Percentiles rank a stretch among this genome's conserved stretches.
Evolutionary conservation across 2,888 invertebrate genomes (phyloP).

Genomic region (Automeris io): DNA sequence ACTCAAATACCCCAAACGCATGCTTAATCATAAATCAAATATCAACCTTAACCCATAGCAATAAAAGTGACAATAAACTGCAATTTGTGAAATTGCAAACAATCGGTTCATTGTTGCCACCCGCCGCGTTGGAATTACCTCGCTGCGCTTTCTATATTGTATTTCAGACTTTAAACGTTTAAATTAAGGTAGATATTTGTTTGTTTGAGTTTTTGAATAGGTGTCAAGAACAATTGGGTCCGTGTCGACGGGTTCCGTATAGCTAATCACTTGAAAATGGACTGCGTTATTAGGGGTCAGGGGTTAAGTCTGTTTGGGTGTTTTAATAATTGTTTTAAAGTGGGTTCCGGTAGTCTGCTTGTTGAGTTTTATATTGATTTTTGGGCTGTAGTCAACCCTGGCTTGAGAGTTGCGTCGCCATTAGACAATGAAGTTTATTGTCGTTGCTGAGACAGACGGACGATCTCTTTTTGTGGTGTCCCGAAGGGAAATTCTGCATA

Average conservation of each 20-base stretch:
- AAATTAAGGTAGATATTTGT: neutral
- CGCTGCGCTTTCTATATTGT: neutral
- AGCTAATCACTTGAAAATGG: slow-evolving; percentile 49
- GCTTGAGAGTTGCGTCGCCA: too few species aligned
- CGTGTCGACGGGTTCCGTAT: slow-evolving; percentile 8
- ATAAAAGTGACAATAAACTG: neutral
- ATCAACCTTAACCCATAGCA: slow-evolving; percentile 3
- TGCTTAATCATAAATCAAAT: neutral
- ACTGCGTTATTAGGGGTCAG: slow-evolving; percentile 25
- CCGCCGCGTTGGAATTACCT: neutral
- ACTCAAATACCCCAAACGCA: neutral
- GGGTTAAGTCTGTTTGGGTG: slow-evolving; percentile 36
- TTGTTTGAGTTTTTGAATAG: slow-evolving; percentile 1
- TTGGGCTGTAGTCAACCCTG: too few species aligned
- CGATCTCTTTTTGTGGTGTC: too few species aligned
- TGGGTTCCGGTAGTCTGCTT: slow-evolving; percentile 7
- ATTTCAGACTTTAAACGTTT: neutral
- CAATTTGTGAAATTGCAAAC: neutral
- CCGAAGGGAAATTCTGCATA: neutral
- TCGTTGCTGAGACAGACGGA: too few species aligned
- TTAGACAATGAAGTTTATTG: too few species aligned
- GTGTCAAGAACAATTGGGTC: slow-evolving; percentile 11
- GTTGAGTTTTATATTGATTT: too few species aligned
- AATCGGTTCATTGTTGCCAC: slow-evolving; percentile 6
- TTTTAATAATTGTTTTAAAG: slow-evolving; percentile 49